Conservation (phyloP, 2,888 invertebrate species). For the Lasioglossum marginatum region DNA sequence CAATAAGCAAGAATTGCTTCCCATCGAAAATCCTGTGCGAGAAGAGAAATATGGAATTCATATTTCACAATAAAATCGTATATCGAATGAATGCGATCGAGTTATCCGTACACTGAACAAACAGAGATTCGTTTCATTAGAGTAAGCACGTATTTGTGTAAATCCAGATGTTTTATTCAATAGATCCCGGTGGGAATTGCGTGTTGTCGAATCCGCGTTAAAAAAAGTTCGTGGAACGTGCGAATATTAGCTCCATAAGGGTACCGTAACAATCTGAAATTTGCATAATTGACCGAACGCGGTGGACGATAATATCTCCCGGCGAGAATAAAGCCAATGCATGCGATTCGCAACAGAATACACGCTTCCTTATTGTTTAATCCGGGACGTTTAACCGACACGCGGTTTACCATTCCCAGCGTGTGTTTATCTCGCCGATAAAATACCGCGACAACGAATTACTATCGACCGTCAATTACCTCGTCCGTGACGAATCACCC, state of each 20-base stretch:
- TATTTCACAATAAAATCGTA: not conserved
- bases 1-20: not conserved
- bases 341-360: constrained; percentile 37
- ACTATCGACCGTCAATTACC: constrained; percentile 11
- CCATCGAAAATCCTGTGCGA: not conserved
- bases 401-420: constrained; percentile 35
- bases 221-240: constrained; percentile 12
- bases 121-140: not conserved
- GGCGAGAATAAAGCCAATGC: constrained; percentile 29
- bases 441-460: constrained; percentile 36
- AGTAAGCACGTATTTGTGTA: not conserved
- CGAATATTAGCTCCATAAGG: not conserved
- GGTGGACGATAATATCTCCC: constrained; percentile 34
- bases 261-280: constrained; percentile 25
- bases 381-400: constrained; percentile 41
- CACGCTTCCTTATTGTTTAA: constrained; percentile 49
- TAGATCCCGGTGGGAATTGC: not conserved
- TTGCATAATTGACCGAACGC: constrained; percentile 38
- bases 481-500: constrained; percentile 10
- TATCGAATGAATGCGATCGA: not conserved
- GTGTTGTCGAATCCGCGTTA: not conserved
- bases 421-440: constrained; percentile 40
- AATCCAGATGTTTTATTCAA: constrained; percentile 5
- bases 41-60: not conserved
- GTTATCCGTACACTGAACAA: not conserved